Evolutionary conservation across 2,888 invertebrate genomes (phyloP).

Genomic region (Neoaliturus tenellus): DNA sequence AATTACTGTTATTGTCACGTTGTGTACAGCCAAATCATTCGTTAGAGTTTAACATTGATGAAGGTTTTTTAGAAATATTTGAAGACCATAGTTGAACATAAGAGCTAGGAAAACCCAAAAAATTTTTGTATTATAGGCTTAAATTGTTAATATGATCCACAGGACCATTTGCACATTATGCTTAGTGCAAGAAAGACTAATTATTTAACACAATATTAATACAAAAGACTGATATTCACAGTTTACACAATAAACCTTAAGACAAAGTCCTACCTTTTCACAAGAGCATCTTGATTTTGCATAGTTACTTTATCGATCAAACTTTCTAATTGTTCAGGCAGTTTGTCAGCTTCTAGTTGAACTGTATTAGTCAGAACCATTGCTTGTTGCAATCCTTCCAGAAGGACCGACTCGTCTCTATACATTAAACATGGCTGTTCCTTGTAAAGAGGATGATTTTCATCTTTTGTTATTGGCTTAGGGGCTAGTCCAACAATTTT

Average conservation of each 20-base stretch:
- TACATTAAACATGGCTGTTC: conserved; percentile 68
- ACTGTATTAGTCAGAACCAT: conserved; percentile 88
- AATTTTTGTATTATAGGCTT: too few species aligned
- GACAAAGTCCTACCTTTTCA: conserved; percentile 73
- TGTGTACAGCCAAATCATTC: too few species aligned
- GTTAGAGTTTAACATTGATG: too few species aligned
- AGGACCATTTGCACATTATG: too few species aligned
- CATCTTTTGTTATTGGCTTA: neutral
- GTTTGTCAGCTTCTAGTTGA: conserved; percentile 75
- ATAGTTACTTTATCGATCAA: conserved; percentile 72
- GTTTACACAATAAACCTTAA: neutral
- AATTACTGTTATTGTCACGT: too few species aligned
- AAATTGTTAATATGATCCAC: too few species aligned
- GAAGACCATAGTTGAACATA: too few species aligned
- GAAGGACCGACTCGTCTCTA: conserved; percentile 78
- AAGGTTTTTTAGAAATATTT: too few species aligned
- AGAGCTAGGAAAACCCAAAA: too few species aligned
- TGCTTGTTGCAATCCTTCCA: conserved; percentile 86
- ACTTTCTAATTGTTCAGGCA: conserved; percentile 78
- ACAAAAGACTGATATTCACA: too few species aligned
- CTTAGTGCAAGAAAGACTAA: too few species aligned
- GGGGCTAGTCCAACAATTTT: conserved; percentile 24
- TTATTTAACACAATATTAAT: too few species aligned
- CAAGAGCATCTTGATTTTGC: conserved; percentile 76
- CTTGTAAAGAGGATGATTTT: conserved; percentile 44